Percentiles rank a stretch among this genome's conserved stretches.
Conservation (phyloP, 2,888 invertebrate species). For the Xestia rhomboidea region DNA sequence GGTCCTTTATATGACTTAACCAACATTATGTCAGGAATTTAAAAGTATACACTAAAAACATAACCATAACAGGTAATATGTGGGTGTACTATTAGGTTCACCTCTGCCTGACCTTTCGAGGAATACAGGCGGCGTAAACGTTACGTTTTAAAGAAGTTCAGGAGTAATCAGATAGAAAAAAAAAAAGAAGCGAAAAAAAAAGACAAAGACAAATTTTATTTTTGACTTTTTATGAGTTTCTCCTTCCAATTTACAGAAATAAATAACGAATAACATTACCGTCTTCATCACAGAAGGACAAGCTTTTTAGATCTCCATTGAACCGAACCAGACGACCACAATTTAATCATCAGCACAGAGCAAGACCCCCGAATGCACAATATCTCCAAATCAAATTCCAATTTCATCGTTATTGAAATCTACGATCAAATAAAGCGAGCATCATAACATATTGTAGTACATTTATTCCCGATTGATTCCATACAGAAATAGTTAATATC, state of each 20-base stretch:
- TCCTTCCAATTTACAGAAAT: not conserved
- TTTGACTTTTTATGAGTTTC: not conserved
- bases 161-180: no score
- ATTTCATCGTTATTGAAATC: conserved; percentile 33
- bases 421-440: conserved; percentile 7
- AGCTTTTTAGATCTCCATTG: not conserved
- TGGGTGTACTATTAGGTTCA: no score
- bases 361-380: not conserved
- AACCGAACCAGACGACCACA: not conserved
- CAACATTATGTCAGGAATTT: no score
- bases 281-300: not conserved
- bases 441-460: conserved; percentile 34
- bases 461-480: conserved; percentile 41
- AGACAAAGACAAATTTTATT: no score
- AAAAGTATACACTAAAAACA: no score
- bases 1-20: no score
- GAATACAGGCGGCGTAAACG: no score
- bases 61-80: no score
- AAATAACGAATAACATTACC: not conserved
- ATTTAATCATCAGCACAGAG: not conserved
- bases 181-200: no score
- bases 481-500: conserved; percentile 41
- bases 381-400: conserved; percentile 40
- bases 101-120: no score
- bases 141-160: no score